A percentile compares a stretch with the other conserved stretches of the same genome.
Evolutionary conservation across 2,113 vertebrate genomes (phyloP).

Genomic region (Dipodomys stephensi): DNA sequence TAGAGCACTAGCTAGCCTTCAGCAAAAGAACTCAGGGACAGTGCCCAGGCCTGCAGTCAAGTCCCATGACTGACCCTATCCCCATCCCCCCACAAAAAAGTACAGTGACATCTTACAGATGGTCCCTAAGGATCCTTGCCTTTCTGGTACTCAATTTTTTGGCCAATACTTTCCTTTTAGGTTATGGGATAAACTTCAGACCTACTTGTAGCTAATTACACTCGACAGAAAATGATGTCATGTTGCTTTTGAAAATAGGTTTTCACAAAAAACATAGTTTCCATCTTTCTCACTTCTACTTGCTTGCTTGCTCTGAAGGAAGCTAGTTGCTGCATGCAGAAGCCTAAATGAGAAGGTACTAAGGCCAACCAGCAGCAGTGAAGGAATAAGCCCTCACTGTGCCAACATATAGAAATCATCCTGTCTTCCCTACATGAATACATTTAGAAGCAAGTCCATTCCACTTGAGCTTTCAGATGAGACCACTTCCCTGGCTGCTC

Average conservation of each 20-base stretch:
- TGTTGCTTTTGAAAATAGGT: conserved; percentile 11
- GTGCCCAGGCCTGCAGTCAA: too few relatives aligned
- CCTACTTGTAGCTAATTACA: background rate
- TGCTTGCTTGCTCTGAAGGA: background rate
- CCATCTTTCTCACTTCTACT: background rate
- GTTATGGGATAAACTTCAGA: background rate
- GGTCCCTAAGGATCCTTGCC: fast-evolving
- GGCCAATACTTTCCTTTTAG: background rate
- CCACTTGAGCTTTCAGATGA: background rate
- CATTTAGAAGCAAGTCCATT: background rate
- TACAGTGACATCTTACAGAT: background rate
- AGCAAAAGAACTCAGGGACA: too few relatives aligned
- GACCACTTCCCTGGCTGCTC: too few relatives aligned
- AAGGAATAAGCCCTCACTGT: background rate
- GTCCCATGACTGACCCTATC: too few relatives aligned
- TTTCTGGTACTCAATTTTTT: background rate
- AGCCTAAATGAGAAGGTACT: background rate
- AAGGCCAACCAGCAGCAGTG: background rate
- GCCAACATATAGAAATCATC: background rate
- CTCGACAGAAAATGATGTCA: background rate
- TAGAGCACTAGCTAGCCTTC: too few relatives aligned
- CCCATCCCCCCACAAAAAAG: too few relatives aligned
- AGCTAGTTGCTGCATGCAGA: background rate
- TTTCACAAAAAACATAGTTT: background rate
- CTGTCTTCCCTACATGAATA: background rate